A percentile compares a stretch with the other conserved stretches of the same genome.
Conservation (phyloP, 2,888 invertebrate genomes). For the Philopedon plagiatum region DNA sequence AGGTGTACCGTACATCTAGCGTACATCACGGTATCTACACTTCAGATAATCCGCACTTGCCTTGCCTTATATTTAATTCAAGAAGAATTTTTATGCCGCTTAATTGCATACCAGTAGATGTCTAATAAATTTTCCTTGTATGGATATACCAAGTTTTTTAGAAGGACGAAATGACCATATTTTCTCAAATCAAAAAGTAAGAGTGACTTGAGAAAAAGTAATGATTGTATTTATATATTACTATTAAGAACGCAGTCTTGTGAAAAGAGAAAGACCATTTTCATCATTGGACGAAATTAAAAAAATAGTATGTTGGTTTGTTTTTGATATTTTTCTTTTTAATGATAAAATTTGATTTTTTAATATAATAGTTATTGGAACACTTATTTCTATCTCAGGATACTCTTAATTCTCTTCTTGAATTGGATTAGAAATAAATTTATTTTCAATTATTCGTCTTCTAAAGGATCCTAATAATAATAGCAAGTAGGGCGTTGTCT, state of each 20-base stretch:
- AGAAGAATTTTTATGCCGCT: slow-evolving; percentile 13
- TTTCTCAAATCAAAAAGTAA: slow-evolving; percentile 12
- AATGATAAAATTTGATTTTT: too few species aligned
- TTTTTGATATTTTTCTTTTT: too few species aligned
- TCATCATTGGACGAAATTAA: too few species aligned
- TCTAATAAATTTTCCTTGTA: slow-evolving; percentile 15
- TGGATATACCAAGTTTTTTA: slow-evolving; percentile 7
- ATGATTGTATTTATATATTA: slow-evolving; percentile 6
- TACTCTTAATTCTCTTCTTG: too few species aligned
- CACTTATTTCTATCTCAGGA: too few species aligned
- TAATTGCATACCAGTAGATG: slow-evolving; percentile 9
- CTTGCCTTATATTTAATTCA: slow-evolving; percentile 7
- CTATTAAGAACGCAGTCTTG: slow-evolving; percentile 16
- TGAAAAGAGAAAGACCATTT: slow-evolving; percentile 38
- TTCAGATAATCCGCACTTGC: slow-evolving; percentile 13
- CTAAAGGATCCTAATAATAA: too few species aligned
- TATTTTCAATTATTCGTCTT: too few species aligned
- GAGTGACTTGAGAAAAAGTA: slow-evolving; percentile 19
- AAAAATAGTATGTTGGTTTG: too few species aligned
- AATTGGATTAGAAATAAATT: too few species aligned
- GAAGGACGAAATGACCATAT: background rate
- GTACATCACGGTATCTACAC: slow-evolving; percentile 15
- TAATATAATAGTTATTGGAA: too few species aligned
- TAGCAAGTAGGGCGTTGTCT: too few species aligned
- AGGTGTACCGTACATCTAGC: slow-evolving; percentile 16